These are phyloP conservation scores for Euthynnus affinis DNA, from an alignment of 2,797 vertebrate genomes.

Conservation along the genomic window DNA sequence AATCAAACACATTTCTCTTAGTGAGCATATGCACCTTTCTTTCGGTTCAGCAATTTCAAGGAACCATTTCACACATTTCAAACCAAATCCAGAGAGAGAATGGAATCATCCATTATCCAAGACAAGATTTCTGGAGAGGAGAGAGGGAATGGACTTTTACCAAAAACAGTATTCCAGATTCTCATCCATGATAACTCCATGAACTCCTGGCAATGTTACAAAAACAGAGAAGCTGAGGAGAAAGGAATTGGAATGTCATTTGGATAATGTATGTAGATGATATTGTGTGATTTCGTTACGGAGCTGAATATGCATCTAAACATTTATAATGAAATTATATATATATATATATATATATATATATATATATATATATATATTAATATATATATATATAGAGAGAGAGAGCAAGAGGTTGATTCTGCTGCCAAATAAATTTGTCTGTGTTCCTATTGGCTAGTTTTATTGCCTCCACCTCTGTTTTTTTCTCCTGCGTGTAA, in stretches of 20 bases:
- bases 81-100: conserved; percentile 31
- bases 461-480: too few species aligned
- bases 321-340: neutral
- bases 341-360: too few species aligned
- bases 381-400: too few species aligned
- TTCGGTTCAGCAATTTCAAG: conserved; percentile 46
- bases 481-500: too few species aligned
- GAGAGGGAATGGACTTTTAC: conserved; percentile 8
- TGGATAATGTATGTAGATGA: conserved; percentile 20
- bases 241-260: conserved; percentile 15
- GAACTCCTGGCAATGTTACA: conserved; percentile 5
- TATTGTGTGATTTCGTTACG: neutral
- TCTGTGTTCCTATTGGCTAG: too few species aligned
- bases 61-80: conserved; percentile 72
- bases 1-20: neutral
- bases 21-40: conserved; percentile 18
- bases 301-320: conserved; percentile 18
- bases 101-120: conserved; percentile 46
- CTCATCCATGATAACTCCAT: conserved; percentile 35
- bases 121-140: conserved; percentile 21
- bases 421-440: too few species aligned
- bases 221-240: conserved; percentile 11
- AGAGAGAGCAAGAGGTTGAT: too few species aligned
- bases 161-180: conserved; percentile 35
- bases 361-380: too few species aligned